Conservation (phyloP, 1,140 invertebrate genomes). For the Pachyrhynchus sulphureomaculatus region DNA sequence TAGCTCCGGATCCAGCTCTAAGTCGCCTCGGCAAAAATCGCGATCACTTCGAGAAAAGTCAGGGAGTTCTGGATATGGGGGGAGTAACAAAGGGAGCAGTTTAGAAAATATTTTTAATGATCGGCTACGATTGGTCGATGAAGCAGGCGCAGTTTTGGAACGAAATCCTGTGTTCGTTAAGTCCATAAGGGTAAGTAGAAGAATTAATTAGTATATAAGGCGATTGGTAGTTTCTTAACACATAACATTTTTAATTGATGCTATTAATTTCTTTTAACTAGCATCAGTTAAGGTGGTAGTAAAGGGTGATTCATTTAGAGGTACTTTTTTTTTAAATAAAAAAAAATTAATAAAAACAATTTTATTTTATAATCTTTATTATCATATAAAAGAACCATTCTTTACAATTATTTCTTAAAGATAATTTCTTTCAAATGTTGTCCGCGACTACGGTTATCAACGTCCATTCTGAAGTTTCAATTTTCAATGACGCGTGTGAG, state of each 20-base stretch:
- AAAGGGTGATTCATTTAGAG: no score
- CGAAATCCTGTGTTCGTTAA: slow-evolving; percentile 48
- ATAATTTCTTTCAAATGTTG: no score
- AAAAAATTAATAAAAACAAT: no score
- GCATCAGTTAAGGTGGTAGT: no score
- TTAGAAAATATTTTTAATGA: slow-evolving; percentile 37
- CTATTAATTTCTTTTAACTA: not conserved
- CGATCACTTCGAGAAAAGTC: slow-evolving; percentile 37
- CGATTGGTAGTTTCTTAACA: not conserved
- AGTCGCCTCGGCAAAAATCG: slow-evolving; percentile 2
- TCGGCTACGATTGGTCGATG: slow-evolving; percentile 37
- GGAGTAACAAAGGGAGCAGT: slow-evolving; percentile 39
- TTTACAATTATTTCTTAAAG: no score
- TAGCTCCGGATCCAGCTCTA: not conserved
- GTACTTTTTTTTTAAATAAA: no score
- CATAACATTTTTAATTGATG: not conserved
- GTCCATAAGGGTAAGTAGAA: slow-evolving; percentile 36
- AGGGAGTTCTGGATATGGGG: slow-evolving; percentile 47
- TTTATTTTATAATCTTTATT: no score
- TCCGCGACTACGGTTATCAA: no score
- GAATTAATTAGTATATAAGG: not conserved
- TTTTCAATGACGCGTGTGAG: no score
- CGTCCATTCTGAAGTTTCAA: no score
- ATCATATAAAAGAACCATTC: no score
- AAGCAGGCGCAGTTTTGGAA: slow-evolving; percentile 39